These are phyloP conservation scores for Argya squamiceps DNA, from an alignment of 2,797 vertebrate species.

Conservation along the genomic window DNA sequence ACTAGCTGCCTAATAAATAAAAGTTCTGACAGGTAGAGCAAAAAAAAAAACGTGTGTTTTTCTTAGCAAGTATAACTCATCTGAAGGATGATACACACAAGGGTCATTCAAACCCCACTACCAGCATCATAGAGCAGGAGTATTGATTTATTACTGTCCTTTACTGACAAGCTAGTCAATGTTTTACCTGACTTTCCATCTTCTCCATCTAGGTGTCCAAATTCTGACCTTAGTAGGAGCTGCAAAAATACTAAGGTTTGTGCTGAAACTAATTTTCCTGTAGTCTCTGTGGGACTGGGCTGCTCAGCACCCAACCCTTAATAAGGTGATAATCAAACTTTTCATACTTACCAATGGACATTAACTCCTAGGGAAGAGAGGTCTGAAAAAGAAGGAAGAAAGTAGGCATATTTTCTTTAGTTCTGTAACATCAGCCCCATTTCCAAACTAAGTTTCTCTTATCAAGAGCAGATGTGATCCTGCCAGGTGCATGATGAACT, in stretches of 20 bases:
- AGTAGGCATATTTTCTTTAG: not conserved
- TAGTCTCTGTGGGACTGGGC: rapidly evolving
- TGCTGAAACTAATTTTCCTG: not conserved
- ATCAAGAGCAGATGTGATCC: rapidly evolving
- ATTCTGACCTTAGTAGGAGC: not conserved
- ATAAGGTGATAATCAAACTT: not conserved
- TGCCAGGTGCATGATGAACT: rapidly evolving
- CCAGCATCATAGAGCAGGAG: not conserved
- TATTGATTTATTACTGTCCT: not conserved
- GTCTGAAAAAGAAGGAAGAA: not conserved
- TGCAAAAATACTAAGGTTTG: not conserved
- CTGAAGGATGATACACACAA: not conserved
- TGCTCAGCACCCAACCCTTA: not conserved
- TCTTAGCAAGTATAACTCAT: not conserved
- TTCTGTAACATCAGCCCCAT: not conserved
- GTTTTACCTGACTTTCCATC: not conserved
- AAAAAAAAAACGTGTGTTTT: not conserved
- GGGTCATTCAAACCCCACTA: not conserved
- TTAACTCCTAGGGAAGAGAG: not conserved
- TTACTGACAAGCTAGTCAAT: not conserved
- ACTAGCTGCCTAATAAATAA: not conserved
- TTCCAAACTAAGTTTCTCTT: not conserved
- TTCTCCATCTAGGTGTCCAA: not conserved
- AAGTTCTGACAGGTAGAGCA: not conserved
- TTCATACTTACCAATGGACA: not conserved